phyloP scores from a whole-genome alignment of 2,888 invertebrate genomes.

The Cistogaster globosa region DNA sequence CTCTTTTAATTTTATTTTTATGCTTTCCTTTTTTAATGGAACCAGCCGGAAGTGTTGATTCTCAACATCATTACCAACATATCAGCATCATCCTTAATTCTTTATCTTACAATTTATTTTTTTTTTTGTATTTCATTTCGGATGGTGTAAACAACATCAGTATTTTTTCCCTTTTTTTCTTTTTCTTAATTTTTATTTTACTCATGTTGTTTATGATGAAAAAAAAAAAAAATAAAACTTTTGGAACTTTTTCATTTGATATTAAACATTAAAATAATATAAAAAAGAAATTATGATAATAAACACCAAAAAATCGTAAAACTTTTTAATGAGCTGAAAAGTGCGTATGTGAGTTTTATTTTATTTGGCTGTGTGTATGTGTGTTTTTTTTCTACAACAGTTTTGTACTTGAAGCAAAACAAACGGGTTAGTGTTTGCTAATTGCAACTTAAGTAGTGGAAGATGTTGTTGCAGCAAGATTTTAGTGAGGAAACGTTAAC shows the following conservation, averaged over 20 bases:
- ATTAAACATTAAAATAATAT: conserved; percentile 60
- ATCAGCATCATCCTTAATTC: conserved; percentile 67
- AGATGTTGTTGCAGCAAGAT: conserved; percentile 33
- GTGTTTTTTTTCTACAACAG: no score
- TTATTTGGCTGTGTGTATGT: not conserved
- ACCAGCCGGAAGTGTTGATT: conserved; percentile 71
- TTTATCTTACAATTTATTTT: conserved; percentile 62
- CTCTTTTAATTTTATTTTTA: conserved; percentile 32
- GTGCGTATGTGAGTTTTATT: conserved; percentile 70
- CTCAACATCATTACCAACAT: conserved; percentile 72
- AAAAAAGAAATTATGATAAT: conserved; percentile 42
- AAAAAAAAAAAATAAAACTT: conserved; percentile 44
- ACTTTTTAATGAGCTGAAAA: conserved; percentile 71
- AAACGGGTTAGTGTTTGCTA: conserved; percentile 37
- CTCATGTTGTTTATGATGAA: conserved; percentile 41
- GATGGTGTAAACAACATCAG: conserved; percentile 64
- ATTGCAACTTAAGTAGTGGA: conserved; percentile 48
- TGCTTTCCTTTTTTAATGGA: conserved; percentile 35
- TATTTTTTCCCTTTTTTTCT: not conserved
- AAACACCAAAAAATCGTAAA: conserved; percentile 67
- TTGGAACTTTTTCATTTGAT: conserved; percentile 68
- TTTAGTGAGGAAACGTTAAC: conserved; percentile 15
- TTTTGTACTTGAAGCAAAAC: not conserved
- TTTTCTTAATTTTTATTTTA: conserved; percentile 31
- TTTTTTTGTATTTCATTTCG: conserved; percentile 46